Conservation (phyloP, 2,797 vertebrate species). For the Hydrolagus colliei region DNA sequence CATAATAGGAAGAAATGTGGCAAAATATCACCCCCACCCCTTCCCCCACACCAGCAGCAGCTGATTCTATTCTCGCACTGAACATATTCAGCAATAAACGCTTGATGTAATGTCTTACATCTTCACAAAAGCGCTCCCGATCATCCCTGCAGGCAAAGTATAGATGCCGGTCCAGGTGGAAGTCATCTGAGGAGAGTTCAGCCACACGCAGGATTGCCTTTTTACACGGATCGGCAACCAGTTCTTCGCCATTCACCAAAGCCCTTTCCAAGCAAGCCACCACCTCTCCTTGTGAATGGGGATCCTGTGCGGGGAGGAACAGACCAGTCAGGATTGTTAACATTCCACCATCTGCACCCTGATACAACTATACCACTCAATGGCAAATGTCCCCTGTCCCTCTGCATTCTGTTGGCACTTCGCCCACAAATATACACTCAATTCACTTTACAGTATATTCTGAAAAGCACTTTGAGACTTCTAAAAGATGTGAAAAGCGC, state of each 20-base stretch:
- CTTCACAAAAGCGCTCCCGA: slow-evolving; percentile 87
- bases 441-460: too few species aligned
- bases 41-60: not conserved
- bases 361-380: not conserved
- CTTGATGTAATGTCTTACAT: slow-evolving; percentile 56
- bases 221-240: slow-evolving; percentile 81
- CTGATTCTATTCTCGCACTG: not conserved
- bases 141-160: slow-evolving; percentile 91
- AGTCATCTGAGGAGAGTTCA: slow-evolving; percentile 88
- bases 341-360: too few species aligned
- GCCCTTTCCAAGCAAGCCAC: slow-evolving; percentile 90
- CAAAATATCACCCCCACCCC: not conserved
- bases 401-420: not conserved
- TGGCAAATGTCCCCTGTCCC: not conserved
- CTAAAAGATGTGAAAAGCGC: too few species aligned
- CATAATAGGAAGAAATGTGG: not conserved
- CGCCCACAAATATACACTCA: too few species aligned
- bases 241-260: slow-evolving; percentile 78
- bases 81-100: not conserved
- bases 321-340: not conserved
- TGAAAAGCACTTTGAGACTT: too few species aligned
- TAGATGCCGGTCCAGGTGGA: slow-evolving; percentile 88
- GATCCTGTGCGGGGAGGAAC: slow-evolving; percentile 57
- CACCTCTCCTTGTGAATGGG: slow-evolving; percentile 92
- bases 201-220: slow-evolving; percentile 90